Base-by-base conservation (phyloP, 2,888 invertebrate genomes). In the Leptura quadrifasciata region DNA sequence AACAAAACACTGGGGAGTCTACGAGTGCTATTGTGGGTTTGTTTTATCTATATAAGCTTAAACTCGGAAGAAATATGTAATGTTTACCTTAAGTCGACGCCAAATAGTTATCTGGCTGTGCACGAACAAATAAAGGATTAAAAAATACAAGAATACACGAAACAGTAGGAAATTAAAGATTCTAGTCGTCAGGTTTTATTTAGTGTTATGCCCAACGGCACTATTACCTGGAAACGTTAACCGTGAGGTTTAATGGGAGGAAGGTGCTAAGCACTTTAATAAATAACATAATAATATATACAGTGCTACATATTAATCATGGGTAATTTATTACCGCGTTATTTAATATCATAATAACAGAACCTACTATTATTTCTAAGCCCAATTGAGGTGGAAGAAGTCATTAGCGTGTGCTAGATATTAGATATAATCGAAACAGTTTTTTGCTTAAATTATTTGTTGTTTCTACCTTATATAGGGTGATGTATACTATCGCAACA, bases 121-220 rank as follows among this genome's bases (percentile, higher is more conserved):
- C 60, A 60, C 21, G 60, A 60, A 9, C 27, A 60, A 60, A 60
- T 60, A 60, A 57, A 21, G 21, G 57, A 57, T 57, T 17, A 57
- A 57, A 57, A 55, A 21, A 21, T 47, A n/a, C 47, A 47, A 47
- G 47, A 47, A 15, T 15, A 39, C 55, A 21, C 18, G 39, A 47
- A 64, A 47, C 47, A 64, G 64, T 31, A 68, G 68, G 35, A 55
- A 68, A 68, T 68, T 68, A 68, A 65, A 68, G n/a, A 55, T 54
- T 12, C 27, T 18, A 39, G 31, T 27, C 20, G 39, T 47, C 8
- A 67, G 54, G 52, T 54, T 67, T 67, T 67, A 65, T 24, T 24
- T 65, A 54, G 24, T 0, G 24, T 52, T 65, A 63, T 18, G 18
- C n/a, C 39, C 35, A 39, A 12, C 1, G 60, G 31, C 60, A 4